Percentiles rank a stretch among this genome's conserved stretches.
phyloP scores from a whole-genome alignment of 2,113 vertebrate genomes.

The Lanius collurio region DNA sequence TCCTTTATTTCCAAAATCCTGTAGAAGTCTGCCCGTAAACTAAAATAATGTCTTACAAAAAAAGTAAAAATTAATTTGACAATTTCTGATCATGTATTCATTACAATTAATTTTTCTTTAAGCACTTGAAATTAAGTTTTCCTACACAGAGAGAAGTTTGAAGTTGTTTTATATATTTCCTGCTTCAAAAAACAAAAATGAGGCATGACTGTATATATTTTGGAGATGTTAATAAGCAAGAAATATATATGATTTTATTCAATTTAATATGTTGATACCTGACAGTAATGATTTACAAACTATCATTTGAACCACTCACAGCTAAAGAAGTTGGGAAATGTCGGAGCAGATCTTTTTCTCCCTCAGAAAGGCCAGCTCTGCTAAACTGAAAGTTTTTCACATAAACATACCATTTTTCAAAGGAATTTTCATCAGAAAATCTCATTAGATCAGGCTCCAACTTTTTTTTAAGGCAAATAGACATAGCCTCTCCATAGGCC shows the following conservation, averaged over 20 bases:
- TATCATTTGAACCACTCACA: not conserved
- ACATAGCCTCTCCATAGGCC: fast-evolving
- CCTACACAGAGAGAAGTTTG: not conserved
- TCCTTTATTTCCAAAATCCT: not conserved
- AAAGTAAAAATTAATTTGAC: not conserved
- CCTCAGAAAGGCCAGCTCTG: not conserved
- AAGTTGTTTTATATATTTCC: not conserved
- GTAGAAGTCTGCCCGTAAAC: not conserved
- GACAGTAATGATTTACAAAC: not conserved
- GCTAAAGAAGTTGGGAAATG: not conserved
- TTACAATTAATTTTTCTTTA: not conserved
- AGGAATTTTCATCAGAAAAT: not conserved
- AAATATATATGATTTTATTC: not conserved
- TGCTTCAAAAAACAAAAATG: not conserved
- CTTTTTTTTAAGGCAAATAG: not conserved
- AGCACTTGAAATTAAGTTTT: not conserved
- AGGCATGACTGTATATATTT: not conserved
- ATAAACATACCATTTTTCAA: not conserved
- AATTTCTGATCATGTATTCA: not conserved
- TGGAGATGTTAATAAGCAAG: not conserved
- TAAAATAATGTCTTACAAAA: not conserved
- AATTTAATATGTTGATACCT: not conserved
- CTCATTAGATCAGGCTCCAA: not conserved
- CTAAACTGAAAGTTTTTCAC: not conserved
- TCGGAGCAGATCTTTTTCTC: not conserved